Evolutionary conservation across 2,797 vertebrate species (phyloP).

Genomic region (Streptopelia turtur): DNA sequence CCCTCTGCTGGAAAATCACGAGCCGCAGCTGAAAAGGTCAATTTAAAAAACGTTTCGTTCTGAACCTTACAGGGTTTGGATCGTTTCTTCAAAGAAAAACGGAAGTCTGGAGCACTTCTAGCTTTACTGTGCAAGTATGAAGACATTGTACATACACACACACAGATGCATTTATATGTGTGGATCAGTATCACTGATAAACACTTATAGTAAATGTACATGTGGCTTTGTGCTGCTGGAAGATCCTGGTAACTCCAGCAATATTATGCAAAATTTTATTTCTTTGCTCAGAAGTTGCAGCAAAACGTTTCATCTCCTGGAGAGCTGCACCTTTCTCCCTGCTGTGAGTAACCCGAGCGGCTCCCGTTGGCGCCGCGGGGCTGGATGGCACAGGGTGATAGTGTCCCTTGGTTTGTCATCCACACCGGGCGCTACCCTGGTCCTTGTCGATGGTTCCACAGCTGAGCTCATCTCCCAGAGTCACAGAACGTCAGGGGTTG

Average conservation of each 20-base stretch:
- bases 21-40: neutral
- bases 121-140: too few species aligned
- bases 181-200: rapidly evolving
- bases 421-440: too few species aligned
- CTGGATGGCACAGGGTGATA: rapidly evolving
- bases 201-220: rapidly evolving
- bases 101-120: neutral
- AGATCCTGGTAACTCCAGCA: rapidly evolving
- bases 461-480: neutral
- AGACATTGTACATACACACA: rapidly evolving
- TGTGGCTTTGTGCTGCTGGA: neutral
- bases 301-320: neutral
- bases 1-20: slow-evolving; percentile 76
- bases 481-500: too few species aligned
- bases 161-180: rapidly evolving
- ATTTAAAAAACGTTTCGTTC: neutral
- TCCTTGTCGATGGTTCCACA: rapidly evolving
- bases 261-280: rapidly evolving
- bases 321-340: too few species aligned
- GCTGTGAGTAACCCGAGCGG: rapidly evolving
- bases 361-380: rapidly evolving
- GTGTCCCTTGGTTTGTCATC: neutral
- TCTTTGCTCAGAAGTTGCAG: neutral
- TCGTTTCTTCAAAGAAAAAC: neutral
- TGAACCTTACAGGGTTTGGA: rapidly evolving